Evolutionary conservation across 2,888 invertebrate genomes (phyloP).

Genomic region (Siphlonurus alternatus): DNA sequence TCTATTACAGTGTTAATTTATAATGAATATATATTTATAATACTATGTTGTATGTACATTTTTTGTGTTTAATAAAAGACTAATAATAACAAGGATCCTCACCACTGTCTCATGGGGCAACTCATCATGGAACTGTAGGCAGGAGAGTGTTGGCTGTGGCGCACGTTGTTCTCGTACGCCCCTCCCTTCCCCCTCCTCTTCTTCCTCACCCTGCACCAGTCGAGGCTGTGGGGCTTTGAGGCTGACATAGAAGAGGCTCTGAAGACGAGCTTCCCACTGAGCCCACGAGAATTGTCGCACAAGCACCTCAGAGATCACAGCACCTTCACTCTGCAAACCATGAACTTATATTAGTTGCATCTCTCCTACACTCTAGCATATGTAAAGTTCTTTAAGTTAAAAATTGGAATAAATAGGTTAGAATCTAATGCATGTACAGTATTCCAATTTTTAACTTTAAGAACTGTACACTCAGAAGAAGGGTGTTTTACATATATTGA

Average conservation of each 20-base stretch:
- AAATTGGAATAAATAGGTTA: too few relatives aligned
- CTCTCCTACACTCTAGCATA: too few relatives aligned
- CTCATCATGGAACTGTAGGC: constrained; percentile 72
- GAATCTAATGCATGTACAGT: too few relatives aligned
- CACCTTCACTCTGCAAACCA: constrained; percentile 7
- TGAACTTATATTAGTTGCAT: too few relatives aligned
- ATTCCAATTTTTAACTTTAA: too few relatives aligned
- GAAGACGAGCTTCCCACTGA: constrained; percentile 64
- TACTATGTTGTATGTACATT: too few relatives aligned
- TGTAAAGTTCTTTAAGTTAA: too few relatives aligned
- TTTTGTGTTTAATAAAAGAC: not conserved
- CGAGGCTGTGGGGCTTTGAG: constrained; percentile 51
- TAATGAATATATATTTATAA: too few relatives aligned
- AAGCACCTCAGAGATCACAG: constrained; percentile 26
- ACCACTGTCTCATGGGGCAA: constrained; percentile 77
- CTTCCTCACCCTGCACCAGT: constrained; percentile 41
- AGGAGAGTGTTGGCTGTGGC: constrained; percentile 56
- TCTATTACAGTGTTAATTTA: too few relatives aligned
- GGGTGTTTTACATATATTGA: too few relatives aligned
- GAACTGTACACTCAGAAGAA: too few relatives aligned
- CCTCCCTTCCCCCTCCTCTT: constrained; percentile 32
- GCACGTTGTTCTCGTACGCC: constrained; percentile 30
- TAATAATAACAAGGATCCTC: constrained; percentile 28
- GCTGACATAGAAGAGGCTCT: constrained; percentile 72
- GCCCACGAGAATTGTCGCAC: constrained; percentile 69